Conservation (phyloP, 1,140 invertebrate genomes). For the Schlechtendalia chinensis region DNA sequence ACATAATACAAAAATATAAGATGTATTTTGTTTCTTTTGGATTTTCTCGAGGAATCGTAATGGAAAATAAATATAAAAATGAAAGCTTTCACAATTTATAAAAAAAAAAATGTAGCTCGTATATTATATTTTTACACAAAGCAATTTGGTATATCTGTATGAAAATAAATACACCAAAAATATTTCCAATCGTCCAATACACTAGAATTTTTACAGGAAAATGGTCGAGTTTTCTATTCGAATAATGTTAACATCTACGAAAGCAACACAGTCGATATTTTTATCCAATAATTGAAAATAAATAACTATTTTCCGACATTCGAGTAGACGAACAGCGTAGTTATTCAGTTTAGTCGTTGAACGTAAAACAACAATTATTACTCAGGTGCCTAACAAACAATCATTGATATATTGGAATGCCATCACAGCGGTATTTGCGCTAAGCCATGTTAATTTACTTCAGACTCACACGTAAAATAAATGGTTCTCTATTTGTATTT, state of each 20-base stretch:
- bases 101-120: not conserved
- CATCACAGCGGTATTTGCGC: no score
- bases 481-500: no score
- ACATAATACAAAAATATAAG: no score
- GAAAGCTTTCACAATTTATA: not conserved
- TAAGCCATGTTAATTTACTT: no score
- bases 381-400: no score
- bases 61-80: not conserved
- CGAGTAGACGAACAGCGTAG: no score
- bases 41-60: not conserved
- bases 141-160: not conserved
- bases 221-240: not conserved
- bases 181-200: not conserved
- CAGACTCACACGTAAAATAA: no score
- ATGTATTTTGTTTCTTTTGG: no score
- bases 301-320: no score
- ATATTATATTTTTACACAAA: not conserved
- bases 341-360: no score
- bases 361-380: no score
- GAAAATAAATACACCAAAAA: not conserved
- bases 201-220: not conserved
- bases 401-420: no score
- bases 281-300: constrained; percentile 9
- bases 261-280: not conserved
- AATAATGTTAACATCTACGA: constrained; percentile 1